Base-by-base conservation (phyloP, 2,113 vertebrate species). In the Scartelaos histophorus region DNA sequence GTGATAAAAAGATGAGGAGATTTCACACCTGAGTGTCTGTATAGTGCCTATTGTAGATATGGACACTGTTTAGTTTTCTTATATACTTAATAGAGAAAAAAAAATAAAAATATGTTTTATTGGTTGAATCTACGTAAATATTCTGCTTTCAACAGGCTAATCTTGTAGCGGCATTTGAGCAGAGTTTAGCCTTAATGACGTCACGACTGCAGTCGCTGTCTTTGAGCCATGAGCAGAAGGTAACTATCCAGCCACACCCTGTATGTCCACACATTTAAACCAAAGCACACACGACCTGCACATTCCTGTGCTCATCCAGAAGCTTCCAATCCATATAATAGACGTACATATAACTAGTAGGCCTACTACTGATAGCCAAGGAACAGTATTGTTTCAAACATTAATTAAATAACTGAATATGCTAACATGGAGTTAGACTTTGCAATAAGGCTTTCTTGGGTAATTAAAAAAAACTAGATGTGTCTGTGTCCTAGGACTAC, bases 151-250 rank as follows among this genome's bases (percentile, higher is more conserved):
- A 70, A 62, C 85, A 99, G 97, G 96, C 97, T 35, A 98, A 99
- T 67, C 91, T 99, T 56, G 97, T 99, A 70, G 97, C 97, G 0
- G 97, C 97, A 35, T 99, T 99, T 0, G 97, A 99, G 90, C 96
- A 98, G 91, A 98, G 97, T 84, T 89, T 99, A 83, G 85, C 95
- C 24, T 90, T 96, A 82, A 99, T 99, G 97, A 98, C 97, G 0
- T 92, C 95, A 35, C 96, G 97, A 58, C 93, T 99, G 45, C 95
- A 97, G 83, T 93, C 92, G 64, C 89, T 99, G 81, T 97, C 97
- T 0, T 83, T 96, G 47, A 97, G 94, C 0, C 96, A 97, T 0
- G 96, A 98, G 66, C 96, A 99, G 82, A 99, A 99, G 96, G 97
- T 98, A 89, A 47, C 21, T 43, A 43, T 43, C 38, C 56, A 49